These are phyloP conservation scores for Uropetala carovei DNA, from an alignment of 2,888 invertebrate genomes.

Conservation along the genomic window DNA sequence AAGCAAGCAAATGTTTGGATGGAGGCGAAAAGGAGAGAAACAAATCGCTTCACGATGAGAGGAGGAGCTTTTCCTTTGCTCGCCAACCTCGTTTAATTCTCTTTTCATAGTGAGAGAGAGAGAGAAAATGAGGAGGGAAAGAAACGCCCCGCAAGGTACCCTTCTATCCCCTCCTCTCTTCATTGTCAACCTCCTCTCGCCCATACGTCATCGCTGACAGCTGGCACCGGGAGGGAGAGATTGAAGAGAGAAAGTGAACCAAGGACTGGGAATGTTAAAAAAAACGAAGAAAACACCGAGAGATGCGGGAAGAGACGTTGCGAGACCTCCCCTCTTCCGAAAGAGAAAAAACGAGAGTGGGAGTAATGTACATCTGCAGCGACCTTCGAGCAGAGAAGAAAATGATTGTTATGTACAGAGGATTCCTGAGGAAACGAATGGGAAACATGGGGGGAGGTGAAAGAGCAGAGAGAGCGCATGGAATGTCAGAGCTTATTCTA, in stretches of 20 bases:
- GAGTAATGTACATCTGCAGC: neutral
- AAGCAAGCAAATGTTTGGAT: too few relatives aligned
- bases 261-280: neutral
- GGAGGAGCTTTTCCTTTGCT: too few relatives aligned
- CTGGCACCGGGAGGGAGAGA: neutral
- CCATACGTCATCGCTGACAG: constrained; percentile 8
- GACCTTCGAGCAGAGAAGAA: neutral
- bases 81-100: neutral
- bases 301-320: neutral
- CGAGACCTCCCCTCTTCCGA: neutral
- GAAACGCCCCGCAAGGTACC: neutral
- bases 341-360: neutral
- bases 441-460: too few relatives aligned
- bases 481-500: too few relatives aligned
- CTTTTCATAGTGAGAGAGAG: neutral
- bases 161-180: neutral
- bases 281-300: neutral
- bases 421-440: too few relatives aligned
- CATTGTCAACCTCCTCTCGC: neutral
- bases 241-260: neutral
- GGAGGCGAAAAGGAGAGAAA: too few relatives aligned
- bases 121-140: neutral
- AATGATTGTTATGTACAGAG: neutral
- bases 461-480: too few relatives aligned
- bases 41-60: too few relatives aligned